Conservation (phyloP, 2,888 invertebrate genomes). For the Yponomeuta evonymella region DNA sequence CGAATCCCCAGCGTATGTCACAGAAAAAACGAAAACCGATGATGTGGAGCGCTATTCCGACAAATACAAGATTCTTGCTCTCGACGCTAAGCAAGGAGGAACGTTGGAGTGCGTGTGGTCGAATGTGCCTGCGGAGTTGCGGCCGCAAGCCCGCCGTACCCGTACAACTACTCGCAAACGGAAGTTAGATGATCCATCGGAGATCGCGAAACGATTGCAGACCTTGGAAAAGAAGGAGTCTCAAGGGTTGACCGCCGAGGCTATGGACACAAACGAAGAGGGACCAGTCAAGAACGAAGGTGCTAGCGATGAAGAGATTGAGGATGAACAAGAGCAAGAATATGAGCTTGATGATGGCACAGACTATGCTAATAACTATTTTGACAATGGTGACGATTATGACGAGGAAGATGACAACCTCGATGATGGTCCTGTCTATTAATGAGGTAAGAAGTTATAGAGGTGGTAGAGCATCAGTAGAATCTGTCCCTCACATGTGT, state of each 20-base stretch:
- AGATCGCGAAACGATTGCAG: conserved; percentile 72
- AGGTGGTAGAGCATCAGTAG: background rate
- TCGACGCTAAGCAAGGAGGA: conserved; percentile 63
- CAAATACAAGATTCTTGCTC: conserved; percentile 70
- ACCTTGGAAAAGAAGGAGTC: conserved; percentile 81
- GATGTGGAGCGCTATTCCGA: conserved; percentile 77
- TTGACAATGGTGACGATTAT: conserved; percentile 91
- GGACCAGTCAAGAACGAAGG: conserved; percentile 68
- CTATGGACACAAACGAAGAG: conserved; percentile 63
- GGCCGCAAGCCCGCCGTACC: conserved; percentile 66
- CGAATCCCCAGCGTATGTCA: conserved; percentile 79
- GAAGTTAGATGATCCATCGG: conserved; percentile 54
- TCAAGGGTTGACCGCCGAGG: conserved; percentile 62
- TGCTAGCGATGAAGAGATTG: conserved; percentile 75
- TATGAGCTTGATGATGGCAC: conserved; percentile 93
- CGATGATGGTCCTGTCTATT: conserved; percentile 89
- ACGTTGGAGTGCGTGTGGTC: conserved; percentile 75
- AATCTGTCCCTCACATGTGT: too few relatives aligned
- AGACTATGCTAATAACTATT: conserved; percentile 91
- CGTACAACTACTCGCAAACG: conserved; percentile 46
- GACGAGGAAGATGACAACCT: conserved; percentile 91
- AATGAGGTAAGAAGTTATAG: conserved; percentile 27
- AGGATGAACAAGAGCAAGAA: conserved; percentile 82
- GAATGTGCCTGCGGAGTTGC: conserved; percentile 79
- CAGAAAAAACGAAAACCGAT: conserved; percentile 61